phyloP scores from a whole-genome alignment of 2,888 invertebrate species.

The Schizaphis graminum region DNA sequence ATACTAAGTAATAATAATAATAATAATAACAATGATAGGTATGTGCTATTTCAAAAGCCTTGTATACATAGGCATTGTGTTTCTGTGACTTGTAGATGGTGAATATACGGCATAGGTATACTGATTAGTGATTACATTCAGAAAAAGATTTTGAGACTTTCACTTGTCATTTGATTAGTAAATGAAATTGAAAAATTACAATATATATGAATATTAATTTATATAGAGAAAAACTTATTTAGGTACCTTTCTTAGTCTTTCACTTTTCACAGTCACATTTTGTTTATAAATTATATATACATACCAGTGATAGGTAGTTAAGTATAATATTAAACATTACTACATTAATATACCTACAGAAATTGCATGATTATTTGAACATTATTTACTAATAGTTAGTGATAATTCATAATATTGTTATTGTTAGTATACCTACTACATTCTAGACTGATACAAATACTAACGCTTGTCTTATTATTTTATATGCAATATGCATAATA shows the following conservation, averaged over 20 bases:
- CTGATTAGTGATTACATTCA: background rate
- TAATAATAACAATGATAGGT: background rate
- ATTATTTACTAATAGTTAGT: background rate
- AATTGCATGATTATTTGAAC: background rate
- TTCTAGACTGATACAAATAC: background rate
- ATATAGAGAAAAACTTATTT: background rate
- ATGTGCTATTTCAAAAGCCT: background rate
- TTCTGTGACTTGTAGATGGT: background rate
- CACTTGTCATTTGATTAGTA: conserved; percentile 3
- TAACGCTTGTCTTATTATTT: no score
- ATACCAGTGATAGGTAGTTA: background rate
- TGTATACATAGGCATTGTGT: background rate
- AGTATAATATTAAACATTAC: background rate
- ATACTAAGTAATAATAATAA: background rate
- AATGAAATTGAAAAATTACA: background rate
- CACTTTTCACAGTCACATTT: background rate
- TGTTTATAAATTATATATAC: background rate
- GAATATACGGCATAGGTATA: background rate
- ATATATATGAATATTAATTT: background rate
- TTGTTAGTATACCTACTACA: background rate
- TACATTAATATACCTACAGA: background rate
- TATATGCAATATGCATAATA: background rate
- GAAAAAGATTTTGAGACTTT: conserved; percentile 5
- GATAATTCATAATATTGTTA: background rate
- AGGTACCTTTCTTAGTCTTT: background rate